phyloP scores from a whole-genome alignment of 2,888 invertebrate genomes.

The Busseola fusca region DNA sequence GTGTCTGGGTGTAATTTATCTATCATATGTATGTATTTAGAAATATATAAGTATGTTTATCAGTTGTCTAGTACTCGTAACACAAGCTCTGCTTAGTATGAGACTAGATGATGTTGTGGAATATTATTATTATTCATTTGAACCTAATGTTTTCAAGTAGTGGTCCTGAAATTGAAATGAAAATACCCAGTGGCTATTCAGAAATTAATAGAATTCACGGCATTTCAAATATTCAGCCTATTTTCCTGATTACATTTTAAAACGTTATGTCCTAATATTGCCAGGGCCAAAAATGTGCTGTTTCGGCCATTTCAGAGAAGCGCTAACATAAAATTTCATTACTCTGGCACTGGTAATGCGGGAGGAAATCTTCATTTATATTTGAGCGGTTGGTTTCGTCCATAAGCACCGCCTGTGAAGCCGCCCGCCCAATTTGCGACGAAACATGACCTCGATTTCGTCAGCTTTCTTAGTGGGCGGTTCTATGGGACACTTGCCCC shows the following conservation, averaged over 20 bases:
- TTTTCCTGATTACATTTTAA: conserved; percentile 50
- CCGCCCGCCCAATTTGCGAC: conserved; percentile 70
- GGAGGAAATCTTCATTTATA: conserved; percentile 66
- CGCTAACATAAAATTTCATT: conserved; percentile 66
- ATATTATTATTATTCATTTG: conserved; percentile 7
- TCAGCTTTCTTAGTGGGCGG: conserved; percentile 68
- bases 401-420: conserved; percentile 56
- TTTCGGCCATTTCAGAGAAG: conserved; percentile 48
- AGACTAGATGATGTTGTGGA: too few species aligned
- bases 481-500: conserved; percentile 51
- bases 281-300: conserved; percentile 43
- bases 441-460: conserved; percentile 69
- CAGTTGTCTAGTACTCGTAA: too few species aligned
- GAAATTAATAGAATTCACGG: conserved; percentile 5
- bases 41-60: too few species aligned
- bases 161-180: conserved; percentile 2
- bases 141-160: neutral
- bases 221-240: conserved; percentile 17
- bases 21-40: too few species aligned
- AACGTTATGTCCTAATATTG: conserved; percentile 38
- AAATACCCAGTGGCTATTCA: conserved; percentile 1
- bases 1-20: too few species aligned
- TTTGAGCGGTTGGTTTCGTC: conserved; percentile 61
- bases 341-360: conserved; percentile 60
- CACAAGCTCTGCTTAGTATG: too few species aligned